A percentile compares a stretch with the other conserved stretches of the same genome.
Evolutionary conservation across 2,888 invertebrate genomes (phyloP).

Genomic region (Scaptomyza cyrtandrae): DNA sequence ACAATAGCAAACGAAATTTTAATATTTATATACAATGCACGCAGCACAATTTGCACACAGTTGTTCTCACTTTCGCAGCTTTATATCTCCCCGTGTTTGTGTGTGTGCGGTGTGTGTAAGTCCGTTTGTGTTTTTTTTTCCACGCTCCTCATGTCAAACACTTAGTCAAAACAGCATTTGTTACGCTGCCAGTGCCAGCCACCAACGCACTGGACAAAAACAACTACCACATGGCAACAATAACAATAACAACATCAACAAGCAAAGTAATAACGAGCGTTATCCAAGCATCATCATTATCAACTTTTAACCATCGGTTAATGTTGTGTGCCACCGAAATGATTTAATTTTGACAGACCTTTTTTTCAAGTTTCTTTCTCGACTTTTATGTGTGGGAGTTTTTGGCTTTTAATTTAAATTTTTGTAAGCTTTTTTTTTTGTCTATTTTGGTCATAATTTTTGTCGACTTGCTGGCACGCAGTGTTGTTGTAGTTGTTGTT

Average conservation of each 20-base stretch:
- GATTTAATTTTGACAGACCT: slow-evolving; percentile 81
- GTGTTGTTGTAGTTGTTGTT: slow-evolving; percentile 53
- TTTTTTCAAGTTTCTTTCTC: slow-evolving; percentile 75
- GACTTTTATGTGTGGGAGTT: slow-evolving; percentile 80
- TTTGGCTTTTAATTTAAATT: slow-evolving; percentile 80
- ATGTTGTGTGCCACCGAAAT: slow-evolving; percentile 81
- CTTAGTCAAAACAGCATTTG: slow-evolving; percentile 81
- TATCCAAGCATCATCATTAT: slow-evolving; percentile 81
- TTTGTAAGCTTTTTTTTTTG: slow-evolving; percentile 55
- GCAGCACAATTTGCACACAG: slow-evolving; percentile 66
- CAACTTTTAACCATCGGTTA: slow-evolving; percentile 82
- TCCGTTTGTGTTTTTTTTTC: slow-evolving; percentile 49
- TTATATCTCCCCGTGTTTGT: slow-evolving; percentile 26
- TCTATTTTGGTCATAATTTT: slow-evolving; percentile 81
- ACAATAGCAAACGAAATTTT: slow-evolving; percentile 42
- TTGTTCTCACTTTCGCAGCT: slow-evolving; percentile 76
- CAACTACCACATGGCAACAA: slow-evolving; percentile 31
- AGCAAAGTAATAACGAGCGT: slow-evolving; percentile 75
- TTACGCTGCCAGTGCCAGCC: slow-evolving; percentile 77
- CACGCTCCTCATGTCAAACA: slow-evolving; percentile 81
- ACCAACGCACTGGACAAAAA: slow-evolving; percentile 77
- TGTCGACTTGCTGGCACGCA: slow-evolving; percentile 75
- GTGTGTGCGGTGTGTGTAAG: slow-evolving; percentile 3
- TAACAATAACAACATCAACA: slow-evolving; percentile 18
- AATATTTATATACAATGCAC: slow-evolving; percentile 55